phyloP scores from a whole-genome alignment of 2,888 invertebrate species.

The Pogonocherus hispidulus region DNA sequence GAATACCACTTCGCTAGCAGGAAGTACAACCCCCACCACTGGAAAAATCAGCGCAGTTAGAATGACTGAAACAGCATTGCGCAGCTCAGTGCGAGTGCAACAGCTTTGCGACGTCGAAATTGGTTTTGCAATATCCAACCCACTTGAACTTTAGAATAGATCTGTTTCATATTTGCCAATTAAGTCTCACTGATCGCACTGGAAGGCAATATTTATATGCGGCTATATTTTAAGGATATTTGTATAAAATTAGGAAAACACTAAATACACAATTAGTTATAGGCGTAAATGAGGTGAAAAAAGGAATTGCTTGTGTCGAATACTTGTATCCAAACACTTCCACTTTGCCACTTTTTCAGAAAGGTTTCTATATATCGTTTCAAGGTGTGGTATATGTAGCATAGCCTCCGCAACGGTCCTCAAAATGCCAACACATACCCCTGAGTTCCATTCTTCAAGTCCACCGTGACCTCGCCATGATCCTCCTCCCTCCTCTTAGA shows the following conservation, averaged over 20 bases:
- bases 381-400: slow-evolving; percentile 27
- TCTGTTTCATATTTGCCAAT: not conserved
- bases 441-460: slow-evolving; percentile 77
- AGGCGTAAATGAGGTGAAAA: not conserved
- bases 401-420: slow-evolving; percentile 25
- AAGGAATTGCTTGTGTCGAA: not conserved
- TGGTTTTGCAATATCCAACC: not conserved
- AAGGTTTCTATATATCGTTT: slow-evolving; percentile 32
- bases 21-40: not conserved
- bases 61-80: not conserved
- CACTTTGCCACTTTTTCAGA: slow-evolving; percentile 46
- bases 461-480: slow-evolving; percentile 84
- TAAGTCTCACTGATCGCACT: not conserved
- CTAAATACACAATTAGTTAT: slow-evolving; percentile 1
- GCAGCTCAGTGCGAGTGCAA: not conserved
- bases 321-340: slow-evolving; percentile 39
- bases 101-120: not conserved
- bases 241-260: not conserved
- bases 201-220: too few species aligned
- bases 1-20: not conserved
- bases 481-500: slow-evolving; percentile 84
- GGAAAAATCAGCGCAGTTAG: not conserved
- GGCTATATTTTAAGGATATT: not conserved
- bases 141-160: too few species aligned
- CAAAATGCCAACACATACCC: slow-evolving; percentile 85